These are phyloP conservation scores for Sericinus montela DNA, from an alignment of 2,888 invertebrate genomes.

Conservation along the genomic window DNA sequence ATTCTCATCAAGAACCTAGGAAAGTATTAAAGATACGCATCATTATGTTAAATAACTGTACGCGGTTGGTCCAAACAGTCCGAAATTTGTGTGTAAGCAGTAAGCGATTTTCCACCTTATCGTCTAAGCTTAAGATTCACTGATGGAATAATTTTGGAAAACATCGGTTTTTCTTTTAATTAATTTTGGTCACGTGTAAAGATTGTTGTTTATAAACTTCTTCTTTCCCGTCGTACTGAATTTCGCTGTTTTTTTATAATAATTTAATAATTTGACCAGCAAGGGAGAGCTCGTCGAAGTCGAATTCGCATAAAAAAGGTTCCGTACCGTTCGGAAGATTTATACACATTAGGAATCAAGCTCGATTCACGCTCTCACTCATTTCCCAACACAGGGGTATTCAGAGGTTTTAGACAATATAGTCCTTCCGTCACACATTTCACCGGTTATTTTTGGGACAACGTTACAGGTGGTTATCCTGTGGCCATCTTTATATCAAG, in stretches of 20 bases:
- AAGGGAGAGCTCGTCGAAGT: too few relatives aligned
- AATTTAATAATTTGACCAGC: too few relatives aligned
- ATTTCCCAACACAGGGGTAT: too few relatives aligned
- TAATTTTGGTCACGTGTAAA: constrained; percentile 5
- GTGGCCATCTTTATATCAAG: too few relatives aligned
- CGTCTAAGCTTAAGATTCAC: background rate
- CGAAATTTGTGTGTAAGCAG: background rate
- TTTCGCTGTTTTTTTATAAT: background rate
- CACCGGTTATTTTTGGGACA: too few relatives aligned
- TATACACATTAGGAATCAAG: too few relatives aligned
- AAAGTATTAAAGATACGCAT: constrained; percentile 21
- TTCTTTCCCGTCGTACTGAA: background rate
- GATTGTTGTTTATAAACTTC: background rate
- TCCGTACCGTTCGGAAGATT: too few relatives aligned
- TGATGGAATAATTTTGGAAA: background rate
- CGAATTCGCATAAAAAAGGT: too few relatives aligned
- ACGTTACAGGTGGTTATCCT: too few relatives aligned
- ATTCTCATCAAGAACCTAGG: constrained; percentile 19
- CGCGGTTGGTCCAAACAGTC: constrained; percentile 10
- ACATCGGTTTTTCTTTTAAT: constrained; percentile 5
- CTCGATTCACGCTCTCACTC: too few relatives aligned
- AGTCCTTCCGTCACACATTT: too few relatives aligned
- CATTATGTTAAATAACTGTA: constrained; percentile 22
- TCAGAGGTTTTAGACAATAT: too few relatives aligned
- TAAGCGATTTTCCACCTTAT: constrained; percentile 6